phyloP scores from a whole-genome alignment of 2,888 invertebrate genomes.

The Pemphredon lugubris region DNA sequence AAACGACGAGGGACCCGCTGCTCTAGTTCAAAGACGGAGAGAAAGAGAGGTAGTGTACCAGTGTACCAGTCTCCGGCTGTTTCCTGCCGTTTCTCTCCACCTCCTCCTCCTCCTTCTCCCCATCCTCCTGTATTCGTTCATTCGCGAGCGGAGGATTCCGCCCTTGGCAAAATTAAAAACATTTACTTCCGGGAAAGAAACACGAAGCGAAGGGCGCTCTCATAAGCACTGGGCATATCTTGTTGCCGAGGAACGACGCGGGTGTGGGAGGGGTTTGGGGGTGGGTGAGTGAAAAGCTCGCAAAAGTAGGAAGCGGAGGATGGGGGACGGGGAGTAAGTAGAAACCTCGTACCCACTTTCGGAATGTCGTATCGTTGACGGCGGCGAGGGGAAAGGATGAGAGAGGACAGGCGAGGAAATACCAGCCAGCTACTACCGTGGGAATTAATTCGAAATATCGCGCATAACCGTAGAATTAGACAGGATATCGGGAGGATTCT shows the following conservation, averaged over 20 bases:
- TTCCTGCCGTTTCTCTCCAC: constrained; percentile 36
- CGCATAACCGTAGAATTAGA: constrained; percentile 18
- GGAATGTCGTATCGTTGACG: constrained; percentile 46
- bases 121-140: constrained; percentile 22
- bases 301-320: constrained; percentile 26
- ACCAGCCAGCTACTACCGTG: constrained; percentile 36
- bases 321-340: constrained; percentile 18
- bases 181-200: constrained; percentile 68
- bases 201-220: constrained; percentile 59
- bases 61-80: constrained; percentile 42
- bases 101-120: neutral
- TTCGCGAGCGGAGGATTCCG: constrained; percentile 33
- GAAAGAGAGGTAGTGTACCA: constrained; percentile 29
- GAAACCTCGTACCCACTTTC: constrained; percentile 45
- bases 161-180: constrained; percentile 69
- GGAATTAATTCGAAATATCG: constrained; percentile 55
- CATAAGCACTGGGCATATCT: constrained; percentile 72
- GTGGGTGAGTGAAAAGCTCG: constrained; percentile 53
- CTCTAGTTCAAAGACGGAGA: constrained; percentile 26
- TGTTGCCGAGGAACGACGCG: constrained; percentile 36
- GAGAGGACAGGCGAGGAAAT: constrained; percentile 34
- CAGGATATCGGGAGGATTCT: constrained; percentile 15
- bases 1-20: constrained; percentile 55
- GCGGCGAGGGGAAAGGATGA: constrained; percentile 24
- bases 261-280: too few relatives aligned